Base-by-base conservation (phyloP, 2,888 invertebrate genomes). In the Aethes cnicana region DNA sequence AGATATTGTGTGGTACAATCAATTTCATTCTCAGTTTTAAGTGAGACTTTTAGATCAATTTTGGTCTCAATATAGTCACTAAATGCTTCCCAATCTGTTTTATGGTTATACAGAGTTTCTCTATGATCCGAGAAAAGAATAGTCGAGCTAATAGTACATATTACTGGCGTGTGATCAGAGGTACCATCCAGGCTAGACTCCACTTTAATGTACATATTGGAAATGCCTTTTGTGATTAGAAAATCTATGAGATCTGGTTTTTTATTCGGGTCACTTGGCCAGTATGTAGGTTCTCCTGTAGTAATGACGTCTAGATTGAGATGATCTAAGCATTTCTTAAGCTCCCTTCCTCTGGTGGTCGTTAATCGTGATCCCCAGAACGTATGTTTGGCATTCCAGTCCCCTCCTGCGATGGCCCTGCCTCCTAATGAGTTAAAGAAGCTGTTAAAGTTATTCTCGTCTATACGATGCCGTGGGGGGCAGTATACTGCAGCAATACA, bases 211-310 rank as follows among this genome's bases (percentile, higher is more conserved):
- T 30, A 43, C 1, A 30, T n/a, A 1, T 17, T n/a, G 7, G 43
- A 42, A n/a, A 49, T 14, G 1, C 46, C 44, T 12, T 46, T 46
- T 6, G 18, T 17, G 7, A 47, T 18, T 11, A 47, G 47, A 25
- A 53, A 53, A 9, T 53, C 41, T 4, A 47, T 11, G 5, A 53
- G 21, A 17, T 53, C 53, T 3, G 53, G 46, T 26, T 2, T 25
- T 47, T 41, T 41, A 5, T n/a, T n/a, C n/a, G n/a, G n/a, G n/a
- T n/a, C n/a, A n/a, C n/a, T n/a, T n/a, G n/a, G n/a, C n/a, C n/a
- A 49, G 9, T 53, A 23, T 1, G 46, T 26, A 7, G 53, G 50
- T 32, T 42, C 11, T 2, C 36, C 28, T 4, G 50, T 50, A 2
- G 50, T 37, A 3, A 41, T 9, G 0, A n/a, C 4, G 1, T 8